These are phyloP conservation scores for Scleropages formosus DNA, from an alignment of 2,797 vertebrate genomes.

Conservation along the genomic window DNA sequence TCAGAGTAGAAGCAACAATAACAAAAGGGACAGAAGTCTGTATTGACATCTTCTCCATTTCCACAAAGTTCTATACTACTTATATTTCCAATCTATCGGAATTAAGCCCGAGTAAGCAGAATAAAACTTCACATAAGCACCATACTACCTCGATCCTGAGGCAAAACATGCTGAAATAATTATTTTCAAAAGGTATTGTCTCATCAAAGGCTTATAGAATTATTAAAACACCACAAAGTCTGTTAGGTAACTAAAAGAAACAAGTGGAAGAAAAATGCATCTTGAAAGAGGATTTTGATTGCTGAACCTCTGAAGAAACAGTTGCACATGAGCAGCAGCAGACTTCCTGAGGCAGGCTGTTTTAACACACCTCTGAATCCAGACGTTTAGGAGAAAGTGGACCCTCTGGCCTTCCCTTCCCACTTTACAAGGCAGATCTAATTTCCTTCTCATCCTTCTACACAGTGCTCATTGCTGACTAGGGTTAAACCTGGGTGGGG, in stretches of 20 bases:
- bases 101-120: neutral
- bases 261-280: neutral
- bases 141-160: constrained; percentile 7
- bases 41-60: too few relatives aligned
- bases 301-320: neutral
- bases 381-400: constrained; percentile 20
- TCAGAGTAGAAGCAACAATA: constrained; percentile 46
- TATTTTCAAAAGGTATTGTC: neutral
- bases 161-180: neutral
- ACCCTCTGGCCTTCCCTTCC: constrained; percentile 14
- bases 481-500: constrained; percentile 4
- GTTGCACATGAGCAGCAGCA: neutral
- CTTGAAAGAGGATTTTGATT: neutral
- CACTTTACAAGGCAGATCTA: constrained; percentile 19
- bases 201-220: neutral
- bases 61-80: too few relatives aligned
- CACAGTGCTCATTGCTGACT: constrained; percentile 6
- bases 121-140: neutral
- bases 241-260: too few relatives aligned
- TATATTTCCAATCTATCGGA: neutral
- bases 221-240: neutral
- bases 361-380: constrained; percentile 23
- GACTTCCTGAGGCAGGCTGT: neutral
- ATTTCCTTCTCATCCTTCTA: constrained; percentile 29
- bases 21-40: constrained; percentile 47